Evolutionary conservation across 2,888 invertebrate species (phyloP), one percentile per base, ranked within the genome.

Genomic region (Amphipoea lucens): DNA sequence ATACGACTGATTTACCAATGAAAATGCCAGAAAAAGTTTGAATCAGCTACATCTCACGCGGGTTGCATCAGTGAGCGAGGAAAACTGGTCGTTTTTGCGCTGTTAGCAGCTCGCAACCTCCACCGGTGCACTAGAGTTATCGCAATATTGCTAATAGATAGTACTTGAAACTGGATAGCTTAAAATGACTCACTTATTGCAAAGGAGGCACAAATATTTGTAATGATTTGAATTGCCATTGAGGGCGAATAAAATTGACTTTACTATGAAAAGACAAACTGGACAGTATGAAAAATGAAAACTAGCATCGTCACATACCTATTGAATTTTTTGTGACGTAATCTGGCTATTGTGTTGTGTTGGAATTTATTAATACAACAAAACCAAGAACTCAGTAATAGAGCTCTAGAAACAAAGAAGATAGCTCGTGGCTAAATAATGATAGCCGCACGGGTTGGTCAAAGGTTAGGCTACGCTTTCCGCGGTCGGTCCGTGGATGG

Each of bases 81-180:
- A 78, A 82, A 84, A 84, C 84, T 65, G 66, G 82, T 85, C 7
- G 82, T 70, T 82, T 85, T 85, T 84, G 82, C 85, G 78, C 40
- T 71, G 77, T 68, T 75, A 63, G 23, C 4, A 40, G 60, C 40
- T 84, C 48, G 74, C 70, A 72, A 76, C 54, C 76, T 79, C 60
- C 48, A 73, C 65, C 0, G 40, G 45, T 62, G 45, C 70, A 81
- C 66, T 70, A 42, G 60, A 5, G 42, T 20, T 84, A 74, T 74
- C 69, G 82, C 85, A 85, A 84, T 78, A 57, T 54, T 72, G 63
- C 62, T 70, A 70, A 66, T 76, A 77, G 57, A 67, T 63, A 71
- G 40, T 76, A 76, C 76, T 69, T 42, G 48, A 69, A 76, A 76
- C 57, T 69, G 57, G 74, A 76, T 60, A 51, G 11, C 36, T 36